Percentiles rank a stretch among this genome's conserved stretches.
These are phyloP conservation scores for Pedicia rivosa DNA, from an alignment of 2,888 invertebrate genomes.

Conservation along the genomic window DNA sequence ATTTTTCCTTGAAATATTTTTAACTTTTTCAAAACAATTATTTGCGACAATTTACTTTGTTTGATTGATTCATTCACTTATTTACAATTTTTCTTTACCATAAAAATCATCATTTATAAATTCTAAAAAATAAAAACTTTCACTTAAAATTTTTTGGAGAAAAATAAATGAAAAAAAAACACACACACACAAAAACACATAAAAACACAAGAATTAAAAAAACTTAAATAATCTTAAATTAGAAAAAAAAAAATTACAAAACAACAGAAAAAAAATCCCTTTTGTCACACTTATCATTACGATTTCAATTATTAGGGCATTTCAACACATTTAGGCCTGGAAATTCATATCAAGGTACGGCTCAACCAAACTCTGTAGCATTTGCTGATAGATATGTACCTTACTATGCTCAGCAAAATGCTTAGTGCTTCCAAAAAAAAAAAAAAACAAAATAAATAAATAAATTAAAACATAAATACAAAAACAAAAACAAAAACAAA, in stretches of 20 bases:
- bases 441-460: neutral
- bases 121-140: no score
- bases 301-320: constrained; percentile 7
- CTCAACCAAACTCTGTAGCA: constrained; percentile 6
- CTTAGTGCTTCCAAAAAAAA: constrained; percentile 5
- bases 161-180: no score
- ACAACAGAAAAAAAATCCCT: no score
- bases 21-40: neutral
- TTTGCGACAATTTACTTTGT: neutral
- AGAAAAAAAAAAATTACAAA: no score
- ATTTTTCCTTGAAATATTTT: neutral
- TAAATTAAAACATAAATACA: constrained; percentile 2
- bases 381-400: constrained; percentile 9
- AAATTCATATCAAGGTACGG: constrained; percentile 8
- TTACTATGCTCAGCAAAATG: constrained; percentile 9
- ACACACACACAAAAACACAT: no score
- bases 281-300: no score
- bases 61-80: neutral
- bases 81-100: neutral
- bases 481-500: neutral
- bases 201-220: no score
- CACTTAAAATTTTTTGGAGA: neutral
- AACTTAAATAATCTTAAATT: no score
- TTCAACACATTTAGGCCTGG: constrained; percentile 12
- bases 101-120: no score